A percentile compares a stretch with the other conserved stretches of the same genome.
phyloP scores from a whole-genome alignment of 2,797 vertebrate species.

The Melanotaenia boesemani region DNA sequence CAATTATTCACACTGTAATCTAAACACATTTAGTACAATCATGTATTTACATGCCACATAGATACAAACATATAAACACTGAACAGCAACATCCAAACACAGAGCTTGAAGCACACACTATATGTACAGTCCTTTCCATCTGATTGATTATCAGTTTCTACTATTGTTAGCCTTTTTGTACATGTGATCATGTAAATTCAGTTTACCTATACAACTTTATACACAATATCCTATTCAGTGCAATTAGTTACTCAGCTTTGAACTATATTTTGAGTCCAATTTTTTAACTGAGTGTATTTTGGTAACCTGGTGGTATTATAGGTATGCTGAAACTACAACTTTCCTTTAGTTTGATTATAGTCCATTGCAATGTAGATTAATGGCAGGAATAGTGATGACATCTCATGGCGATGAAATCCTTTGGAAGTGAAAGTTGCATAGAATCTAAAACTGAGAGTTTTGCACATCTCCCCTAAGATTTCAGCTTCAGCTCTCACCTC shows the following conservation, averaged over 20 bases:
- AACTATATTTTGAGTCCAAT: background rate
- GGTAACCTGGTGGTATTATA: background rate
- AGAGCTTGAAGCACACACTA: slow-evolving; percentile 42
- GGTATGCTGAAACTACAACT: background rate
- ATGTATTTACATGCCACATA: slow-evolving; percentile 51
- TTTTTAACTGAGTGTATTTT: background rate
- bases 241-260: background rate
- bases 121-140: background rate
- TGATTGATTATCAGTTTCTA: background rate
- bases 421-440: background rate
- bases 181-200: background rate
- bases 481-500: background rate
- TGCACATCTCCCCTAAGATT: background rate
- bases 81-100: slow-evolving; percentile 44
- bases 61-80: slow-evolving; percentile 40
- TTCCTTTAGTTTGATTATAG: background rate
- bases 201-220: background rate
- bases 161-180: background rate
- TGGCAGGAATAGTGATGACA: background rate
- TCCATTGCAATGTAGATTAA: background rate
- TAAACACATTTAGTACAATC: slow-evolving; percentile 2
- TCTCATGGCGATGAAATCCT: background rate
- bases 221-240: background rate
- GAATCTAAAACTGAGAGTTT: background rate
- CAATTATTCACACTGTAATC: slow-evolving; percentile 22